phyloP scores from a whole-genome alignment of 2,113 vertebrate genomes.

The Hypanus sabinus region DNA sequence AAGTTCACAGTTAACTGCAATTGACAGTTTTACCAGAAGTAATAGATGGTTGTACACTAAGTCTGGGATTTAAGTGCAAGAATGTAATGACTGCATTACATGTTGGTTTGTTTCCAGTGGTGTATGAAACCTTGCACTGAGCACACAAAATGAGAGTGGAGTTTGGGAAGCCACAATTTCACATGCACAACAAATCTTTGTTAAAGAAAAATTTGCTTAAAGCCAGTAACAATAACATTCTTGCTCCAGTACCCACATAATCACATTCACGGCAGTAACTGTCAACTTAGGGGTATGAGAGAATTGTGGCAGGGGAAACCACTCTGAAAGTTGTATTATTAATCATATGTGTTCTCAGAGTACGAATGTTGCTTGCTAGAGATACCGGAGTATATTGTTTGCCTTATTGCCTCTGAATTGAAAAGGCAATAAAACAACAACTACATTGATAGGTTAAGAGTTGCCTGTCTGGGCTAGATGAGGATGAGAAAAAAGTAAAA shows the following conservation, averaged over 20 bases:
- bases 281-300: background rate
- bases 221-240: background rate
- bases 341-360: too few species aligned
- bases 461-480: too few species aligned
- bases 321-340: background rate
- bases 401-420: too few species aligned
- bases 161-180: background rate
- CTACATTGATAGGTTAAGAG: too few species aligned
- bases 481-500: too few species aligned
- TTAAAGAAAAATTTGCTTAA: background rate
- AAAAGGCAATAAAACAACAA: too few species aligned
- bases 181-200: background rate
- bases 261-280: background rate
- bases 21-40: background rate
- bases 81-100: background rate
- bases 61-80: background rate
- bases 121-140: background rate
- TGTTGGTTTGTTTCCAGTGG: background rate
- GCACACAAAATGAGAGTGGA: background rate
- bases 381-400: too few species aligned
- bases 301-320: too few species aligned
- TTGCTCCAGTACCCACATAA: background rate
- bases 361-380: too few species aligned
- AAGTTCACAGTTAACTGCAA: background rate
- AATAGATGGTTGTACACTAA: background rate